These are phyloP conservation scores for Cynaeus angustus DNA, from an alignment of 2,888 invertebrate species.

Conservation along the genomic window DNA sequence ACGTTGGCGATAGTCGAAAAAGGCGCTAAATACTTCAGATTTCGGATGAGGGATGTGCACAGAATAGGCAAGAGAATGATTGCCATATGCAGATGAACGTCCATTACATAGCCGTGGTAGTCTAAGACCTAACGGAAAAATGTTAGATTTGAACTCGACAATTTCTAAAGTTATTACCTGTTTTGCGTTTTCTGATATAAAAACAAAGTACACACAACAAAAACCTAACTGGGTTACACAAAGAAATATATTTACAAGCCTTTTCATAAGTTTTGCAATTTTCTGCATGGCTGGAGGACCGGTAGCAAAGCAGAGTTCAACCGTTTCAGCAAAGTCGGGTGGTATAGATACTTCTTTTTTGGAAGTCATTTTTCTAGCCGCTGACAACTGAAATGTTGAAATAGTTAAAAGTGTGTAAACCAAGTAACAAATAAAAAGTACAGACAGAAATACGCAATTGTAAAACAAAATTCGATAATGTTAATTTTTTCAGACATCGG, in stretches of 20 bases:
- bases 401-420: too few species aligned
- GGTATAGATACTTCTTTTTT: constrained; percentile 75
- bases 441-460: too few species aligned
- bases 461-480: too few species aligned
- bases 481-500: too few species aligned
- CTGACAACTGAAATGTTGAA: constrained; percentile 79
- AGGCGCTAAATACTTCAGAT: constrained; percentile 84
- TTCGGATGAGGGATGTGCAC: constrained; percentile 83
- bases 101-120: constrained; percentile 76
- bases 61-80: constrained; percentile 83
- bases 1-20: constrained; percentile 86
- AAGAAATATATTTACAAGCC: constrained; percentile 87
- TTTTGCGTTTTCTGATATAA: constrained; percentile 90
- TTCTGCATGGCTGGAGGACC: constrained; percentile 80
- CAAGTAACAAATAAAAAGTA: too few species aligned
- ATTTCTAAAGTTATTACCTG: constrained; percentile 74
- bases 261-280: constrained; percentile 79
- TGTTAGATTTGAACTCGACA: background rate
- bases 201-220: constrained; percentile 97
- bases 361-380: constrained; percentile 80
- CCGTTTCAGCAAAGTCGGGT: constrained; percentile 88
- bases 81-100: constrained; percentile 83
- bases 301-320: constrained; percentile 84
- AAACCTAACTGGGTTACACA: constrained; percentile 98
- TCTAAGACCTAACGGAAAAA: constrained; percentile 76